phyloP scores from a whole-genome alignment of 1,140 invertebrate species.

The Bombus superbus region DNA sequence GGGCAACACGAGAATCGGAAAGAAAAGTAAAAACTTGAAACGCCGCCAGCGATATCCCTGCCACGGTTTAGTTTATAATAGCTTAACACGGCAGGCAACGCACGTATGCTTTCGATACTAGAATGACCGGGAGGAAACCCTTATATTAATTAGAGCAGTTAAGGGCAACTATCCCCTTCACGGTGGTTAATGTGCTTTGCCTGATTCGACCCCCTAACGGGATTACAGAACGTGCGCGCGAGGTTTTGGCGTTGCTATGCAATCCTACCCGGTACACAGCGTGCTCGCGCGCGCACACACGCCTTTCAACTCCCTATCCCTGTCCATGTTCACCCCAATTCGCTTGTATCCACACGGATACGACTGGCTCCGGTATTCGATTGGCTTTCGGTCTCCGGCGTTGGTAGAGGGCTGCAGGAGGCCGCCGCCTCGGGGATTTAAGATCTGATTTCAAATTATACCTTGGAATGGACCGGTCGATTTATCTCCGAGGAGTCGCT shows the following conservation, averaged over 20 bases:
- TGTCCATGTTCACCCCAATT: conserved; percentile 19
- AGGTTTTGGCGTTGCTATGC: conserved; percentile 64
- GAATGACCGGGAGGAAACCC: conserved; percentile 65
- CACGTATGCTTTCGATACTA: conserved; percentile 42
- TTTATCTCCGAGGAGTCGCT: conserved; percentile 42
- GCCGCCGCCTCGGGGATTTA: conserved; percentile 54
- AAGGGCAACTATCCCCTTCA: conserved; percentile 69
- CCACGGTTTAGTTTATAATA: conserved; percentile 30
- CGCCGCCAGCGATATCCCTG: background rate
- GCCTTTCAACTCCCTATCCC: background rate
- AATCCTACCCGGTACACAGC: conserved; percentile 56
- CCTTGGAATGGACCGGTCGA: conserved; percentile 45
- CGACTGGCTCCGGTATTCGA: conserved; percentile 29
- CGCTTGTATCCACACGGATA: background rate
- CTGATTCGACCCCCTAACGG: conserved; percentile 70
- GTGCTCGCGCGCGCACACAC: background rate
- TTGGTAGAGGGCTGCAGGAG: conserved; percentile 43
- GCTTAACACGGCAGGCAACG: conserved; percentile 32
- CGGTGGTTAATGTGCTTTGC: conserved; percentile 70
- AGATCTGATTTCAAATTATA: conserved; percentile 64
- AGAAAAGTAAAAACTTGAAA: conserved; percentile 1
- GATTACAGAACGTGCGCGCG: conserved; percentile 63
- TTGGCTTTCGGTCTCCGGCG: conserved; percentile 58
- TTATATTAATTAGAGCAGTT: conserved; percentile 73
- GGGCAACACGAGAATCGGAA: background rate